Base-by-base conservation (phyloP, 1,140 invertebrate species). In the Trichonephila inaurata region DNA sequence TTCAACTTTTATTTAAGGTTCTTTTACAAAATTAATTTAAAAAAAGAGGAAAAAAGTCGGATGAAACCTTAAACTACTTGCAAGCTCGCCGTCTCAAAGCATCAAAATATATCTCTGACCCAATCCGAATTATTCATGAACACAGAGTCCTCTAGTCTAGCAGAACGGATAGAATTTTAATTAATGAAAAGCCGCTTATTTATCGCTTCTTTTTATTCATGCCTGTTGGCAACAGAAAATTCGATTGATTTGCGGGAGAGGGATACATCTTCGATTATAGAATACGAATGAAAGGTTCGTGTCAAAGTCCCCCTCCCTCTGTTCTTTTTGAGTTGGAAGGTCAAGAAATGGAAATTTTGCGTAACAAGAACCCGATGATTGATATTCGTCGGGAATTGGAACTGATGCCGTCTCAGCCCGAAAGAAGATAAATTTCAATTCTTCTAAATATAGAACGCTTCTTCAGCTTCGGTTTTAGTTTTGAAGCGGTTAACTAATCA, bases 331-430 rank as follows among this genome's bases (percentile, higher is more conserved):
- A 83, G 40, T 40, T 14, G 44, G 82, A 83, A 83, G 82, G 82
- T 58, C 82, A 60, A 51, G 82, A 28, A 58, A 51, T 83, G 40
- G 40, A 83, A 77, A 77, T 77, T 83, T 51, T n/a, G 82, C 51
- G 40, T 82, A 40, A 44, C 16, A 21, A 51, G 28, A 51, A 82
- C 19, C 44, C 16, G 82, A 58, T 60, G 82, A 83, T 51, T 58
- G 51, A 83, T 83, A 28, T 51, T 33, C 19, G 82, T 51, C 44
- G 82, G 77, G 8, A 83, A 51, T 77, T 77, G 24, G n/a, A 83
- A 83, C 58, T 51, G 40, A 58, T 83, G 82, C 21, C n/a, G 82
- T 83, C 82, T 83, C 44, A 21, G 24, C n/a, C 21, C 16, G 2
- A 16, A 5, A 33, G 72, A 77, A 16, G 16, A 77, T 77, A 33